Base-by-base conservation (phyloP, 2,888 invertebrate species). In the Periphyllus acericola region DNA sequence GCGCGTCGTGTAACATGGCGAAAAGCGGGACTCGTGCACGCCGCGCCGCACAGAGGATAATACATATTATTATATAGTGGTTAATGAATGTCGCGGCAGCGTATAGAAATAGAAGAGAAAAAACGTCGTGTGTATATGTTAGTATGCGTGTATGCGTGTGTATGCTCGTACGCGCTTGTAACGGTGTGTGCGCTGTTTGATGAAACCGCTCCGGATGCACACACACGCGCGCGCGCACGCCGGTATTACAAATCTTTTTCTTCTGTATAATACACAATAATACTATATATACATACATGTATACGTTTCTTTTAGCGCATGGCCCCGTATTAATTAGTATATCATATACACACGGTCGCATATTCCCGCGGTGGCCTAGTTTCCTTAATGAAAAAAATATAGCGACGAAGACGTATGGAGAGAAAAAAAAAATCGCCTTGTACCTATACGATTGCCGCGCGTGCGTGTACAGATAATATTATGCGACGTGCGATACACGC, bases 241-340 rank as follows among this genome's bases (percentile, higher is more conserved):
- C 25, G 29, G 40, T 55, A 46, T 71, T 82, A 82, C 71, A 52
- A 82, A 82, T 82, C 71, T 82, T 32, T 82, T 52, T 82, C 32
- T 82, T 25, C 9, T 71, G 29, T 32, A 32, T 36, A 55, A 79
- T 68, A 81, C 66, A 79, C n/a, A 17, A 32, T 72, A 32, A 9
- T 32, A 21, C 0, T 46, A 82, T 52, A 52, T 32, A 72, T 17
- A 34, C 46, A 68, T n/a, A n/a, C 2, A 6, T 76, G 4, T 29
- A 29, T 78, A n/a, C 36, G 36, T 66, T 81, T 68, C 40, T 40
- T 46, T 82, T 80, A 83, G 46, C 52, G 46, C 76, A 85, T 52
- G 76, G 78, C 46, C 46, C 60, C 75, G 40, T 66, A 85, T 85
- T 85, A 85, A 85, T 85, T 85, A 85, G 84, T 76, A 76, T 76